phyloP scores from a whole-genome alignment of 2,797 vertebrate species.

The Pseudopleuronectes americanus region DNA sequence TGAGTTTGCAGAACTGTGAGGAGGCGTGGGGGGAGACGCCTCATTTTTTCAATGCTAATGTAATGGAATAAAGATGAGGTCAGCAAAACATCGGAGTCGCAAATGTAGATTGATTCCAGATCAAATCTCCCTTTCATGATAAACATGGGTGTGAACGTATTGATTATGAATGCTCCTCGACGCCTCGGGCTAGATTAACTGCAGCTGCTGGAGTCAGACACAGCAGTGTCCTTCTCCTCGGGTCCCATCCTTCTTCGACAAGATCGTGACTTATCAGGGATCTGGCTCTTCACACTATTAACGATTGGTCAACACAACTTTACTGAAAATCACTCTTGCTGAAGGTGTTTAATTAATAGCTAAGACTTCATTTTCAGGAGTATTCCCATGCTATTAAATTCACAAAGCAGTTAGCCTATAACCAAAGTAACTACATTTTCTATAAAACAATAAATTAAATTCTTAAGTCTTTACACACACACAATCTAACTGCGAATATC shows the following conservation, averaged over 20 bases:
- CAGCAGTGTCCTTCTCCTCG: conserved; percentile 68
- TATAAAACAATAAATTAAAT: conserved; percentile 24
- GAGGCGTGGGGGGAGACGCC: conserved; percentile 27
- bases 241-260: conserved; percentile 62
- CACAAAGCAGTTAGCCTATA: conserved; percentile 11
- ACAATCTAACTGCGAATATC: neutral
- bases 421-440: conserved; percentile 30
- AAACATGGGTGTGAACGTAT: conserved; percentile 77
- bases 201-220: conserved; percentile 42
- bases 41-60: conserved; percentile 75
- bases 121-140: conserved; percentile 79
- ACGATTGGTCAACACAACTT: conserved; percentile 64
- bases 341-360: conserved; percentile 75
- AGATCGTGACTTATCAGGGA: conserved; percentile 61
- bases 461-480: conserved; percentile 13
- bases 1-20: conserved; percentile 4
- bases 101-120: conserved; percentile 78
- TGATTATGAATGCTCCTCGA: conserved; percentile 67
- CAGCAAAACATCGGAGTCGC: conserved; percentile 65
- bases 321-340: conserved; percentile 61
- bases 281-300: conserved; percentile 62
- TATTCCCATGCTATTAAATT: conserved; percentile 42
- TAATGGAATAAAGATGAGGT: conserved; percentile 75
- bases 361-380: conserved; percentile 59
- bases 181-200: conserved; percentile 62